phyloP scores from a whole-genome alignment of 2,888 invertebrate genomes.

The Andrena hattorfiana region DNA sequence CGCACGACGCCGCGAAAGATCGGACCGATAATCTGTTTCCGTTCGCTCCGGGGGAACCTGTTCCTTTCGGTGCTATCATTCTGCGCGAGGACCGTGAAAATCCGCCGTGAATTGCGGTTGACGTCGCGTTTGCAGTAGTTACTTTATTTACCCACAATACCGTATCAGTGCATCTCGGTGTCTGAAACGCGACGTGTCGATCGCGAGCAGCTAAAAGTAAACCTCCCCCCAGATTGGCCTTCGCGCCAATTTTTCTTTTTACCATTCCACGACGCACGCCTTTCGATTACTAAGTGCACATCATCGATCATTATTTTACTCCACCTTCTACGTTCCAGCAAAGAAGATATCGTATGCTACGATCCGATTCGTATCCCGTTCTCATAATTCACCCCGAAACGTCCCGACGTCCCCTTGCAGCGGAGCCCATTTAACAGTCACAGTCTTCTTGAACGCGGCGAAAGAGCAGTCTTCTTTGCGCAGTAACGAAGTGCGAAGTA shows the following conservation, averaged over 20 bases:
- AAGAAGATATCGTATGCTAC: not conserved
- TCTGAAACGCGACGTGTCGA: too few relatives aligned
- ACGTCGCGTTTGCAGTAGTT: too few relatives aligned
- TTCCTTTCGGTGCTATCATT: conserved; percentile 25
- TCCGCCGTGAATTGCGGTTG: not conserved
- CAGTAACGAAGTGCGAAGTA: not conserved
- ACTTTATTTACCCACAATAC: too few relatives aligned
- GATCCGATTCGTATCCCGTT: not conserved
- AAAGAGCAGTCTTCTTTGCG: not conserved
- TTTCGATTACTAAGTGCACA: conserved; percentile 35
- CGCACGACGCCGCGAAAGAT: conserved; percentile 51
- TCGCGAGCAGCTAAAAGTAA: too few relatives aligned
- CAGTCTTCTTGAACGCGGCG: not conserved
- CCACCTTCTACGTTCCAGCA: not conserved
- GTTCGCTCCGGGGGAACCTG: conserved; percentile 40
- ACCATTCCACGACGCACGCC: conserved; percentile 10
- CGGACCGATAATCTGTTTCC: conserved; percentile 57
- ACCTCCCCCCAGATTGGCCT: too few relatives aligned
- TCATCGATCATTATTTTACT: conserved; percentile 1
- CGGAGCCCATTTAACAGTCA: not conserved
- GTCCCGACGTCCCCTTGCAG: not conserved
- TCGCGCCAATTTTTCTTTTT: not conserved
- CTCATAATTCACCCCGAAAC: not conserved
- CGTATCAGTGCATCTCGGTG: too few relatives aligned
- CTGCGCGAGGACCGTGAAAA: not conserved